Conservation (phyloP, 2,888 invertebrate genomes). For the Netelia virgata region DNA sequence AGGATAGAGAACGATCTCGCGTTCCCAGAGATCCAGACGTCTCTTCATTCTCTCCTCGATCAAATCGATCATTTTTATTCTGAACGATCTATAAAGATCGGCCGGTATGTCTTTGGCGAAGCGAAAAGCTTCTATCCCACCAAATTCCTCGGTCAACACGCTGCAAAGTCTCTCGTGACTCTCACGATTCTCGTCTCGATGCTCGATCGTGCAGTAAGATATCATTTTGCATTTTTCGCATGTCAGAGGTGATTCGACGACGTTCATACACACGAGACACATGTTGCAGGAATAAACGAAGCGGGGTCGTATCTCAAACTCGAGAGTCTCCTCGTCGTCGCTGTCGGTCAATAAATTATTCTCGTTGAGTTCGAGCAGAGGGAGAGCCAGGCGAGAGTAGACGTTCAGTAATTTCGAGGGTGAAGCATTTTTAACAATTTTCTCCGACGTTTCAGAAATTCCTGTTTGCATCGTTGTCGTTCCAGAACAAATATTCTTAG, state of each 20-base stretch:
- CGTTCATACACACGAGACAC: constrained; percentile 84
- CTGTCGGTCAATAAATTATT: constrained; percentile 67
- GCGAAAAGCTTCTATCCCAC: constrained; percentile 86
- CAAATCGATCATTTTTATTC: constrained; percentile 88
- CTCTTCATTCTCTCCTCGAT: constrained; percentile 87
- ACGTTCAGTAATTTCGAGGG: constrained; percentile 43
- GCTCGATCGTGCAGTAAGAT: constrained; percentile 88
- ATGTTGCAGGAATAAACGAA: constrained; percentile 88
- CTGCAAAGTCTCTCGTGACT: constrained; percentile 88
- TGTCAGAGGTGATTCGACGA: constrained; percentile 67
- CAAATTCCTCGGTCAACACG: constrained; percentile 87
- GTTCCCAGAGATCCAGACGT: constrained; percentile 88
- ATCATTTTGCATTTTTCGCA: constrained; percentile 87
- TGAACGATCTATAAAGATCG: constrained; percentile 88
- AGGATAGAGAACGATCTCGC: constrained; percentile 90
- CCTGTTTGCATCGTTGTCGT: background rate
- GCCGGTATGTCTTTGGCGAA: constrained; percentile 85
- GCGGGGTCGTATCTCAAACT: constrained; percentile 89
- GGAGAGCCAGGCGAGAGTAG: constrained; percentile 45
- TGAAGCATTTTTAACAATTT: background rate
- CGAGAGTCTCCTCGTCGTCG: constrained; percentile 87
- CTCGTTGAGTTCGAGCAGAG: constrained; percentile 61
- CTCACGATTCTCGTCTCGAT: constrained; percentile 87
- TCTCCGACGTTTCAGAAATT: constrained; percentile 12
- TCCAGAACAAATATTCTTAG: background rate